These are phyloP conservation scores for Arenicola marina DNA, from an alignment of 2,888 invertebrate species.

Conservation along the genomic window DNA sequence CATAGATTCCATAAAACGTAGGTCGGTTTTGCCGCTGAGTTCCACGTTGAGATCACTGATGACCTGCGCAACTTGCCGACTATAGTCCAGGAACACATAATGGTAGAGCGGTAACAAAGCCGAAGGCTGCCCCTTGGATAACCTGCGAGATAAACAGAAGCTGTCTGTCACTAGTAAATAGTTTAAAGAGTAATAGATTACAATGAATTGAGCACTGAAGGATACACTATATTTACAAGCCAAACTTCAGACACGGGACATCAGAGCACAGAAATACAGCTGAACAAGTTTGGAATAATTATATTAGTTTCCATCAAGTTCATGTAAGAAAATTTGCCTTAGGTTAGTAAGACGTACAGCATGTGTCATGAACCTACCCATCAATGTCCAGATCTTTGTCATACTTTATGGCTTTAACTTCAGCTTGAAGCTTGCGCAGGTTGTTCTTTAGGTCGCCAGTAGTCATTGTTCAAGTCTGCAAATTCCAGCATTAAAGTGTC, in stretches of 20 bases:
- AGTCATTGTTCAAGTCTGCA: no score
- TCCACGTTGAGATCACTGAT: slow-evolving; percentile 46
- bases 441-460: slow-evolving; percentile 57
- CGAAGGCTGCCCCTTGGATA: slow-evolving; percentile 43
- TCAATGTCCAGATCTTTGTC: slow-evolving; percentile 27
- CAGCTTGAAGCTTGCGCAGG: slow-evolving; percentile 45
- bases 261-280: no score
- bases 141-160: slow-evolving; percentile 34
- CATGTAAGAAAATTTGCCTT: no score
- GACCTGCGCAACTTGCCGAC: slow-evolving; percentile 41
- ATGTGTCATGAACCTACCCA: no score
- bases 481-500: no score
- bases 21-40: slow-evolving; percentile 51
- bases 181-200: no score
- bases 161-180: background rate
- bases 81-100: slow-evolving; percentile 49
- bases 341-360: no score
- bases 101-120: slow-evolving; percentile 53
- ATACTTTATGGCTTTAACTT: slow-evolving; percentile 44
- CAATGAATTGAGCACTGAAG: no score
- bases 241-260: no score
- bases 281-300: no score
- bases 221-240: no score
- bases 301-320: no score
- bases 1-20: slow-evolving; percentile 52